phyloP scores from a whole-genome alignment of 2,888 invertebrate species.

The Ptychoptera contaminata region DNA sequence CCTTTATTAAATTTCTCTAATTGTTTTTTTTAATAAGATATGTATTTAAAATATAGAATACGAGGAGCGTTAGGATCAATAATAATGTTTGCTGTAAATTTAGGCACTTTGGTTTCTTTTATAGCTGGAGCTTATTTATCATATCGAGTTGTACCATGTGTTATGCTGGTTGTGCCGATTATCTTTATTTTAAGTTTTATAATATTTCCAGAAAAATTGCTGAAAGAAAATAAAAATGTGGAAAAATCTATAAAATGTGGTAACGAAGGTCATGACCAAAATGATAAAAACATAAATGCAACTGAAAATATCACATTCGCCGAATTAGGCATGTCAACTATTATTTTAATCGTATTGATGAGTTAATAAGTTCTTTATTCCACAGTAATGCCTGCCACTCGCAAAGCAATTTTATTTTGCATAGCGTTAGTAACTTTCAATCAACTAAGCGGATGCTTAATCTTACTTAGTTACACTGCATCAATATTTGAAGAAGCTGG shows the following conservation, averaged over 20 bases:
- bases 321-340: too few relatives aligned
- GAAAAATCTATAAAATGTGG: too few relatives aligned
- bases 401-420: slow-evolving; percentile 22
- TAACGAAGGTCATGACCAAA: too few relatives aligned
- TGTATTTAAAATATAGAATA: neutral
- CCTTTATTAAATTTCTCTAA: too few relatives aligned
- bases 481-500: slow-evolving; percentile 24
- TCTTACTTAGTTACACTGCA: slow-evolving; percentile 26
- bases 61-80: slow-evolving; percentile 7
- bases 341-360: too few relatives aligned
- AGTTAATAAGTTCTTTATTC: neutral
- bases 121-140: slow-evolving; percentile 4
- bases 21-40: too few relatives aligned
- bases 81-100: slow-evolving; percentile 1
- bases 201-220: slow-evolving; percentile 5
- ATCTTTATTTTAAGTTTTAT: slow-evolving; percentile 2
- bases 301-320: neutral
- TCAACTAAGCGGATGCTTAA: slow-evolving; percentile 26
- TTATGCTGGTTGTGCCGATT: slow-evolving; percentile 4
- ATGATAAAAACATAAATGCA: too few relatives aligned
- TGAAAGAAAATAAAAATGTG: slow-evolving; percentile 5
- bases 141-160: slow-evolving; percentile 3
- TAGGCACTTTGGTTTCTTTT: slow-evolving; percentile 4
- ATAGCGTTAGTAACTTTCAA: slow-evolving; percentile 21
- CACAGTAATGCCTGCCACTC: slow-evolving; percentile 18